Base-by-base conservation (phyloP, 2,113 vertebrate species). In the Semicossyphus pulcher region DNA sequence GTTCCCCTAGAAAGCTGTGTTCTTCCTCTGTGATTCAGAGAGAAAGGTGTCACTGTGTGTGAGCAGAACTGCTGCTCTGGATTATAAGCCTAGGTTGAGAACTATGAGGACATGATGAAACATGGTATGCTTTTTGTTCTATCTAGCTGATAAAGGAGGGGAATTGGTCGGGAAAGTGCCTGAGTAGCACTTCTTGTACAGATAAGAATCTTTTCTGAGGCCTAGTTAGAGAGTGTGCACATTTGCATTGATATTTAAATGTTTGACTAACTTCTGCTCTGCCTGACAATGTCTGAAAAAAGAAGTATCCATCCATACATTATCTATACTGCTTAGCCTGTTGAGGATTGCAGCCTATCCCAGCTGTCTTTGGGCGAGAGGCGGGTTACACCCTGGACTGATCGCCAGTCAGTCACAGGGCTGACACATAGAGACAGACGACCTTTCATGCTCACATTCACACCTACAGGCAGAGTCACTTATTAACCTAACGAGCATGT, bases 21-120 rank as follows among this genome's bases (percentile, higher is more conserved):
- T 70, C 58, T 61, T 53, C 63, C 69, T 76, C 59, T 39, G 68
- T 72, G 64, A 53, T 42, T 66, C 1, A 26, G 14, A 45, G 54
- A 53, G 21, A 25, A 78, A 60, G 67, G 80, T 86, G 85, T 75
- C 63, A 66, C 41, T 8, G 32, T 57, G n/a, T n/a, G 41, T 82
- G 76, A 78, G 78, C 47, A 42, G 64, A 4, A 7, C 65, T 63
- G 69, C 68, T 64, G 54, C 64, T 75, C 57, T 7, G 56, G 69
- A 82, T 80, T 75, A 86, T 42, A 86, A 59, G 57, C 53, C 61
- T 26, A 60, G 73, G 76, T 85, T 53, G 52, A 39, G 75, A 90
- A 78, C 83, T 64, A 18, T 26, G 58, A 84, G 72, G 67, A 84
- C 80, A 72, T 57, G 85, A 86, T 83, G 86, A 86, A 86, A 87